Evolutionary conservation across 30 jellyfish, hydroid and myxozoan genomes (phyloP), one percentile per base, ranked within the genome.

Genomic region (Haliclystus octoradiatus): DNA sequence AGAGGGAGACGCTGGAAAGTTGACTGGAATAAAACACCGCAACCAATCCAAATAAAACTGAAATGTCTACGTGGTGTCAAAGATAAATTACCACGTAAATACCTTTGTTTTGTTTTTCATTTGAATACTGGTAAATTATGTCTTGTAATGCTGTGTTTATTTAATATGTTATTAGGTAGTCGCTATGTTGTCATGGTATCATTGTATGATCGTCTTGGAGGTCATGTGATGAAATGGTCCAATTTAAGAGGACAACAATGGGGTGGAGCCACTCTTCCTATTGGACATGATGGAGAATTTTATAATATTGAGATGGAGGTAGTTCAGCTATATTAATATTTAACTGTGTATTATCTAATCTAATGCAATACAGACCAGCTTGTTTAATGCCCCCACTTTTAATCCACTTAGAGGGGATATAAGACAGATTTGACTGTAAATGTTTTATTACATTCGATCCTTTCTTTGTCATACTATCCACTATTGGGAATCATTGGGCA

Each of bases 21-120:
- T 23, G 97, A 88, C 72, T 88, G 97, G 97, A 81, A 82, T 57
- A 80, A 82, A 50, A 83, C 97, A 0, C 93, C 97, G 22, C 97
- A 88, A 63, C 97, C 97, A 29, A 77, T 88, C 27, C 97, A 88
- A 62, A 71, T 88, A 26, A 78, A 84, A 34, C 62, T 88, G 51
- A 80, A 77, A 32, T 88, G 97, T 60, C 65, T 88, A 1, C 87
- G 97, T 15, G 93, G 97, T 22, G 88, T 88, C 26, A 75, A 76
- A 50, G 92, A 88, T 67, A 88, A 88, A 57, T 80, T 88, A 28
- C 97, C 97, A 74, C 68, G 97, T 88, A 50, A 30, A 92, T 76
- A 26, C 0, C 23, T 27, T 22, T 30, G 3, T 9, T 47, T 47
- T 47, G n/a, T 13, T n/a, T 47, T n/a, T n/a, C n/a, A n/a, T n/a